phyloP scores from a whole-genome alignment of 1,140 invertebrate genomes.

The Paramacrobiotus metropolitanus region DNA sequence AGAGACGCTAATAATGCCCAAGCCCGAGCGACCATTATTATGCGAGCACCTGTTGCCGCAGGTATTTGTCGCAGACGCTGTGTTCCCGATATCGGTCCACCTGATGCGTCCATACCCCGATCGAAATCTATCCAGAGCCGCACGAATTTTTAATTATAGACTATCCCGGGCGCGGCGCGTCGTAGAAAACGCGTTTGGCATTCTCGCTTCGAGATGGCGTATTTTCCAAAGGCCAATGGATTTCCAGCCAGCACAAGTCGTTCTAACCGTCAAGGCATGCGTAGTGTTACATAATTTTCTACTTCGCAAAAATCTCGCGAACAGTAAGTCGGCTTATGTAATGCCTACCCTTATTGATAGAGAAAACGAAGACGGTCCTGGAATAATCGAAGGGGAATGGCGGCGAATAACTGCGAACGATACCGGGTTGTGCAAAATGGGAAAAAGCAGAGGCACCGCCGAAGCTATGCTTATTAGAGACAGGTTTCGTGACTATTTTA shows the following conservation, averaged over 20 bases:
- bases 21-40: neutral
- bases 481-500: neutral
- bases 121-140: slow-evolving; percentile 9
- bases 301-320: neutral
- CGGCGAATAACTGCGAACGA: neutral
- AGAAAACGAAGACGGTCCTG: neutral
- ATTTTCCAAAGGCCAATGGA: slow-evolving; percentile 4
- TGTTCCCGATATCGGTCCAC: slow-evolving; percentile 13
- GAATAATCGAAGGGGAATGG: neutral
- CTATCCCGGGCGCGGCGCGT: slow-evolving; percentile 14
- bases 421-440: neutral
- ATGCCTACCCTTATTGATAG: no score
- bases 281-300: neutral
- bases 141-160: slow-evolving; percentile 16
- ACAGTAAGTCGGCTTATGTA: neutral
- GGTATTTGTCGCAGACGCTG: slow-evolving; percentile 14
- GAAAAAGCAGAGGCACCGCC: neutral
- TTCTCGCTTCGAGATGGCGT: slow-evolving; percentile 12
- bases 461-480: neutral
- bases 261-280: neutral
- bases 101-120: slow-evolving; percentile 15
- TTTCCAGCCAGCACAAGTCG: neutral
- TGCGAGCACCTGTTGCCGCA: slow-evolving; percentile 7
- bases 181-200: slow-evolving; percentile 18
- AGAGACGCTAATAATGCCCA: slow-evolving; percentile 3